Evolutionary conservation across 2,113 vertebrate genomes (phyloP).

Genomic region (Callocephalon fimbriatum): DNA sequence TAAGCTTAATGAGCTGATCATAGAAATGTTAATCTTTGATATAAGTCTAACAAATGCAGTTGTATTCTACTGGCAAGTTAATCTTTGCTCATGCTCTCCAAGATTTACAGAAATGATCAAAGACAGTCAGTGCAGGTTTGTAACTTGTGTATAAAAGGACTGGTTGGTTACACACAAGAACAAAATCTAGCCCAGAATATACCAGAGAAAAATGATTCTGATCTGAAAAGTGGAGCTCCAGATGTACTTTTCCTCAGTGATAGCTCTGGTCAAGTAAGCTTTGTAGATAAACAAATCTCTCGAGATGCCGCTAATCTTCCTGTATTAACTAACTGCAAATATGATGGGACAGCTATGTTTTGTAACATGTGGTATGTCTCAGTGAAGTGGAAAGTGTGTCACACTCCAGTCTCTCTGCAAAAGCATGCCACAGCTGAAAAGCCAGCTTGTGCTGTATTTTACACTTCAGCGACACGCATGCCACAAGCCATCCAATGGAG

Average conservation of each 20-base stretch:
- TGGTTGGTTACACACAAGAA: background rate
- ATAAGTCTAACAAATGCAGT: background rate
- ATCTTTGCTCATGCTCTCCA: background rate
- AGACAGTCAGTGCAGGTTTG: background rate
- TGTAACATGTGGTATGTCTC: conserved; percentile 30
- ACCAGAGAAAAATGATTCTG: background rate
- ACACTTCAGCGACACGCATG: background rate
- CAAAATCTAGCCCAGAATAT: background rate
- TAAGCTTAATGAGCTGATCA: background rate
- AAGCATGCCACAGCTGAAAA: background rate
- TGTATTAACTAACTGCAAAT: background rate
- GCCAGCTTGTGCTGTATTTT: conserved; percentile 39
- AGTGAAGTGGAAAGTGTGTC: conserved; percentile 43
- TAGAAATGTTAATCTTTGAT: background rate
- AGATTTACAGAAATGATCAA: background rate
- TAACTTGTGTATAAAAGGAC: background rate
- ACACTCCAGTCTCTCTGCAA: background rate
- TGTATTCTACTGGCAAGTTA: background rate
- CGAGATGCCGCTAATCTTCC: background rate
- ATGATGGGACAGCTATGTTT: conserved; percentile 25
- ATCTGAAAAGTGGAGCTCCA: background rate
- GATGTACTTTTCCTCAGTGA: background rate
- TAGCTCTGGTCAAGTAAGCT: background rate
- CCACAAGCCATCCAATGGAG: background rate
- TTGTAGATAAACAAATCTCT: background rate